phyloP scores from a whole-genome alignment of 2,113 vertebrate genomes.

The Oncorhynchus clarkii region DNA sequence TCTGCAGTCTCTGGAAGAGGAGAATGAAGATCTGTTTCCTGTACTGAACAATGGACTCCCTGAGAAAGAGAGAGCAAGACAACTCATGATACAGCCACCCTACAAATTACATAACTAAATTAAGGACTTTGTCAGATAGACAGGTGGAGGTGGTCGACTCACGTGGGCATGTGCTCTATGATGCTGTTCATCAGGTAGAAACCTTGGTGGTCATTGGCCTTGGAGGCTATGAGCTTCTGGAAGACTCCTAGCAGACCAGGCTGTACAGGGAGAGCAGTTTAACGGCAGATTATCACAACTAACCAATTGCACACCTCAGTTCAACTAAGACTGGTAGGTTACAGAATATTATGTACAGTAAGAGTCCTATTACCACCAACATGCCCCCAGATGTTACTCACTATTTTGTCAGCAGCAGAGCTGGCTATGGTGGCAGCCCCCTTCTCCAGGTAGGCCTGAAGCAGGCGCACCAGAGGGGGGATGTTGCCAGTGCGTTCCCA shows the following conservation, averaged over 20 bases:
- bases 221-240: conserved; percentile 97
- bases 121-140: not conserved
- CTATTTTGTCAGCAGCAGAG: conserved; percentile 91
- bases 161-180: conserved; percentile 94
- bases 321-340: no score
- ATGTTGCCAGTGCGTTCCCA: conserved; percentile 97
- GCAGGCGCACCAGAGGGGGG: conserved; percentile 91
- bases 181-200: conserved; percentile 98
- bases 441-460: conserved; percentile 92
- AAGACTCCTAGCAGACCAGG: conserved; percentile 95
- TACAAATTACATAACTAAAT: not conserved
- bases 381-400: conserved; percentile 62
- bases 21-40: conserved; percentile 98
- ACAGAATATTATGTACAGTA: no score
- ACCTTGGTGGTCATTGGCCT: conserved; percentile 97
- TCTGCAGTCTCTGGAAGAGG: conserved; percentile 96
- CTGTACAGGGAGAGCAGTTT: conserved; percentile 60
- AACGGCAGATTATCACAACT: not conserved
- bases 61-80: conserved; percentile 44
- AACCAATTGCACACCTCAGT: no score
- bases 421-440: conserved; percentile 84
- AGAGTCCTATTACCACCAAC: no score
- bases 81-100: not conserved
- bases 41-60: conserved; percentile 90
- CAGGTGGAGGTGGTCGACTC: conserved; percentile 55